Conservation (phyloP, 2,888 invertebrate species). For the Nomada hirtipes region DNA sequence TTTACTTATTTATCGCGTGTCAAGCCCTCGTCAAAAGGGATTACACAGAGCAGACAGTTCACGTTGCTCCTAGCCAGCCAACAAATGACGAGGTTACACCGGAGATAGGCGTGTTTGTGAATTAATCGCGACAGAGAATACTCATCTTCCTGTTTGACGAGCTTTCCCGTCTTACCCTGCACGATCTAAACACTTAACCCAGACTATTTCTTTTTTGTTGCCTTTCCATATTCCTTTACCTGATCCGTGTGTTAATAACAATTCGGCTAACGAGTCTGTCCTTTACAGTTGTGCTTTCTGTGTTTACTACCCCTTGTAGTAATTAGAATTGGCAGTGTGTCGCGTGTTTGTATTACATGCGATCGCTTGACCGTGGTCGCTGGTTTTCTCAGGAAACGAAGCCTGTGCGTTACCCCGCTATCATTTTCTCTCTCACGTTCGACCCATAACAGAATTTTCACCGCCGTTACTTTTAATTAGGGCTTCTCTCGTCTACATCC, state of each 20-base stretch:
- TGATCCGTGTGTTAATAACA: not conserved
- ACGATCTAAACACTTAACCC: not conserved
- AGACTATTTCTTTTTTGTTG: not conserved
- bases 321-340: not conserved
- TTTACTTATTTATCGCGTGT: constrained; percentile 55
- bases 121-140: constrained; percentile 52
- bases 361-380: not conserved
- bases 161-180: not conserved
- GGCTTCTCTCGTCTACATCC: not conserved
- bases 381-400: not conserved
- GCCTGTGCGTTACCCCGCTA: not conserved
- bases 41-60: constrained; percentile 23
- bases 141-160: constrained; percentile 30
- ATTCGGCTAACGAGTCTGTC: not conserved
- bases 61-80: not conserved
- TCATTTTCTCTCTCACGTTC: not conserved
- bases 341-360: not conserved
- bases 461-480: constrained; percentile 50
- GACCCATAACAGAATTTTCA: constrained; percentile 14
- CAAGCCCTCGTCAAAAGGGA: constrained; percentile 21
- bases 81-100: constrained; percentile 22
- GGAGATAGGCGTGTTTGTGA: constrained; percentile 54
- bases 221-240: not conserved
- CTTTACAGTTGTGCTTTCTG: not conserved
- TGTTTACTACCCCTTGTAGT: too few species aligned